phyloP scores from a whole-genome alignment of 2,797 vertebrate genomes.

The Leucoraja ocellata region DNA sequence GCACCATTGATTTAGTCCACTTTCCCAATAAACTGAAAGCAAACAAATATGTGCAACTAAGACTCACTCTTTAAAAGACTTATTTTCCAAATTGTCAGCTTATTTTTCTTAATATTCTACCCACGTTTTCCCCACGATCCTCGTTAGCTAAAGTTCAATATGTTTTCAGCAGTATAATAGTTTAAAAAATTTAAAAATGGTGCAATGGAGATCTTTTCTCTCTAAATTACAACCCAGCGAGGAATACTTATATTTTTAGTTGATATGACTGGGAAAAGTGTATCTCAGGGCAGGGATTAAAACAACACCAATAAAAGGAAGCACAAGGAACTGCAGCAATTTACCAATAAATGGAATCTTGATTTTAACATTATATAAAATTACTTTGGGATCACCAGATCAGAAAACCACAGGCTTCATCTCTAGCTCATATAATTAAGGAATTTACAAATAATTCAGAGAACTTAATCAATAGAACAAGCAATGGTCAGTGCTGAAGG shows the following conservation, averaged over 20 bases:
- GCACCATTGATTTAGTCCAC: neutral
- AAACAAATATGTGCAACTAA: neutral
- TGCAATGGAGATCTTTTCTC: neutral
- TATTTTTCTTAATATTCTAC: neutral
- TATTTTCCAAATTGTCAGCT: neutral
- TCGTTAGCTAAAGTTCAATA: neutral
- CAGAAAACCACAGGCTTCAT: neutral
- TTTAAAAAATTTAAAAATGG: neutral
- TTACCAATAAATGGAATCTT: neutral
- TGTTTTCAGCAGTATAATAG: neutral
- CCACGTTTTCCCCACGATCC: neutral
- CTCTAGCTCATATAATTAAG: neutral
- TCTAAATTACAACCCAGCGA: neutral
- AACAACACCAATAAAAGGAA: neutral
- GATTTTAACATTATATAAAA: neutral
- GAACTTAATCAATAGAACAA: neutral
- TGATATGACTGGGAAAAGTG: neutral
- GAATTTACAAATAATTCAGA: neutral
- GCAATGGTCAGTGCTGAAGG: neutral
- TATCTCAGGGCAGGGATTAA: neutral
- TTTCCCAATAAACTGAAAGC: neutral
- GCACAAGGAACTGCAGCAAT: too few relatives aligned
- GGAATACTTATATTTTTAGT: neutral
- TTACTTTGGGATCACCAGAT: neutral
- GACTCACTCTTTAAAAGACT: neutral